Percentiles rank a stretch among this genome's conserved stretches.
These are phyloP conservation scores for Sepiola atlantica DNA, from an alignment of 2,888 invertebrate genomes.

Conservation along the genomic window DNA sequence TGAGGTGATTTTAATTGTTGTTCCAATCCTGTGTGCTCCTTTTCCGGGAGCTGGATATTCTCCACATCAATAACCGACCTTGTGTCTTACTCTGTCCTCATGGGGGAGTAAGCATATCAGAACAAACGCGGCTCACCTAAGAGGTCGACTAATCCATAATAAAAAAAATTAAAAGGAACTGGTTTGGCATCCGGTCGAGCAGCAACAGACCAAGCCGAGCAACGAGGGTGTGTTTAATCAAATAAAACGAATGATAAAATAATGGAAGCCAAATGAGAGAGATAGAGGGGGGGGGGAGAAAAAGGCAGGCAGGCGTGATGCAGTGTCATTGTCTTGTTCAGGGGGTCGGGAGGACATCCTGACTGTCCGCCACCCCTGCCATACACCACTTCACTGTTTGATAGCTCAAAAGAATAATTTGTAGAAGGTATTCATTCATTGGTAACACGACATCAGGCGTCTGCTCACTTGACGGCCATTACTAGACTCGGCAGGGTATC, in stretches of 20 bases:
- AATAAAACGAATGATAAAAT: neutral
- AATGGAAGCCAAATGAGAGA: neutral
- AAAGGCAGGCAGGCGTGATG: neutral
- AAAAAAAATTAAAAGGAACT: neutral
- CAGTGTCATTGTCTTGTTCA: neutral
- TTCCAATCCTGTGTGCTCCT: too few species aligned
- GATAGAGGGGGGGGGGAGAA: neutral
- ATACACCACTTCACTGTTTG: neutral
- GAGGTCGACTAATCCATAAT: too few species aligned
- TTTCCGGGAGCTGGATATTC: too few species aligned
- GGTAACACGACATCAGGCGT: neutral
- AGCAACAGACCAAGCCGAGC: neutral
- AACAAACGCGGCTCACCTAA: too few species aligned
- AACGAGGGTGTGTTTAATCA: neutral
- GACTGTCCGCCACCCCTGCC: neutral
- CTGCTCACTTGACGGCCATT: neutral
- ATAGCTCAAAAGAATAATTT: conserved; percentile 18
- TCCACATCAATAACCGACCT: too few species aligned
- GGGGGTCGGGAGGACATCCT: neutral
- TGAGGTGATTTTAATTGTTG: too few species aligned
- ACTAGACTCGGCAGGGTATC: neutral
- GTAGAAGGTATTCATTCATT: neutral
- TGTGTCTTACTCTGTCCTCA: too few species aligned
- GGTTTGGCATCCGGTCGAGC: neutral
- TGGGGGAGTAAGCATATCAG: too few species aligned